phyloP scores from a whole-genome alignment of 2,888 invertebrate genomes.

The Limnephilus rhombicus region DNA sequence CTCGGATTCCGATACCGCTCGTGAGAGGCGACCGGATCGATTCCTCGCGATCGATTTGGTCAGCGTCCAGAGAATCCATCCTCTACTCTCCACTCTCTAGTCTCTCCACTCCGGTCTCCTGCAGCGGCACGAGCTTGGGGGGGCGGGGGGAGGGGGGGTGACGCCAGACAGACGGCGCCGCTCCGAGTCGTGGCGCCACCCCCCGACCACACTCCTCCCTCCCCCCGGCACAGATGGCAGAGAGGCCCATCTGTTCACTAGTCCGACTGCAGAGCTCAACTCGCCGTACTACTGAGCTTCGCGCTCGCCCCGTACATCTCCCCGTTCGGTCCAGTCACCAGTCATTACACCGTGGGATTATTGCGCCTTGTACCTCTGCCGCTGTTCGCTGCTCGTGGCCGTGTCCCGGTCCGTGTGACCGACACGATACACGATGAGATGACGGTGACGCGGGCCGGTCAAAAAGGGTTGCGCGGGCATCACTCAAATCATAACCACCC shows the following conservation, averaged over 20 bases:
- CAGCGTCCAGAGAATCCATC: constrained; percentile 43
- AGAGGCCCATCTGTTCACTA: constrained; percentile 40
- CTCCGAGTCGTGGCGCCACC: constrained; percentile 49
- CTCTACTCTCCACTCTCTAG: background rate
- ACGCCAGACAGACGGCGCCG: constrained; percentile 58
- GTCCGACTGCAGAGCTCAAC: background rate
- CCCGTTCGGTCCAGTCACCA: background rate
- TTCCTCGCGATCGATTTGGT: constrained; percentile 36
- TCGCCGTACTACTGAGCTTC: background rate
- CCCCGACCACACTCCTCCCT: background rate
- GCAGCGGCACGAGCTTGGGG: constrained; percentile 36
- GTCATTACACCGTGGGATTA: constrained; percentile 47
- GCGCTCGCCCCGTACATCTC: background rate
- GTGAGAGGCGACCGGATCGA: constrained; percentile 19
- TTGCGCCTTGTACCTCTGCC: constrained; percentile 14
- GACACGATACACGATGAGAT: constrained; percentile 7
- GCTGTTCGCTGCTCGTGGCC: constrained; percentile 5
- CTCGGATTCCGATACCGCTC: background rate
- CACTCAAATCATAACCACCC: background rate
- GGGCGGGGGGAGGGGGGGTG: constrained; percentile 43
- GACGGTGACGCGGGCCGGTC: constrained; percentile 34
- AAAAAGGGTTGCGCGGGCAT: constrained; percentile 6
- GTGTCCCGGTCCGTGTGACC: background rate
- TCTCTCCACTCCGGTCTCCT: background rate
- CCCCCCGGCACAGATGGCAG: constrained; percentile 42